Evolutionary conservation across 2,888 invertebrate species (phyloP), one percentile per base, ranked within the genome.

Genomic region (Tridacna crocea): DNA sequence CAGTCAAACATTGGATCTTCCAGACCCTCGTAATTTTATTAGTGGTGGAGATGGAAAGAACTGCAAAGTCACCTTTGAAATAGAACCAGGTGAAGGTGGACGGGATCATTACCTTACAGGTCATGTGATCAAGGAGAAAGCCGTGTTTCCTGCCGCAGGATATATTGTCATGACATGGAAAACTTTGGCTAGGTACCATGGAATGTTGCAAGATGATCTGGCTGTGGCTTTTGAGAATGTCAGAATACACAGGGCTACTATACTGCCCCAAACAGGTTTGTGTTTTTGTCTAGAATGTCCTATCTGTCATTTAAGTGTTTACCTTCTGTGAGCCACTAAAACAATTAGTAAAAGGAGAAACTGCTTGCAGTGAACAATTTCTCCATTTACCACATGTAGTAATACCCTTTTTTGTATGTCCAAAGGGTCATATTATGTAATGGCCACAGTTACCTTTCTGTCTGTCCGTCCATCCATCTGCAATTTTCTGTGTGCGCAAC

Each of bases 161-260:
- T 93, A 93, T 82, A 94, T 98, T 89, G 96, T 97, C 8, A 89
- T 95, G 79, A 95, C 94, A 10, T 95, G 95, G 95, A 92, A 93
- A 83, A 93, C 95, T 0, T 89, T 95, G 48, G 95, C 95, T 82
- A 94, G 94, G 77, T 79, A 89, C 77, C 88, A 85, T 51, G 91
- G 92, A 22, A 87, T 90, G 63, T 77, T 91, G 22, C 90, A 95
- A 89, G 96, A 97, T 90, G 96, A 97, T 91, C 96, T 97, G 48
- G 96, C 98, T 0, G 96, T 99, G 0, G 95, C 98, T 3, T 95
- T 99, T 88, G 98, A 99, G 94, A 96, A 99, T 94, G 96, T 99
- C 0, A 97, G 97, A 89, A 98, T 99, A 94, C 97, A 97, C 91
- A 96, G 98, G 74, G 99, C 99, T 4, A 99, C 99, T 11, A 98